phyloP scores from a whole-genome alignment of 1,140 invertebrate genomes.

The Ooceraea biroi region DNA sequence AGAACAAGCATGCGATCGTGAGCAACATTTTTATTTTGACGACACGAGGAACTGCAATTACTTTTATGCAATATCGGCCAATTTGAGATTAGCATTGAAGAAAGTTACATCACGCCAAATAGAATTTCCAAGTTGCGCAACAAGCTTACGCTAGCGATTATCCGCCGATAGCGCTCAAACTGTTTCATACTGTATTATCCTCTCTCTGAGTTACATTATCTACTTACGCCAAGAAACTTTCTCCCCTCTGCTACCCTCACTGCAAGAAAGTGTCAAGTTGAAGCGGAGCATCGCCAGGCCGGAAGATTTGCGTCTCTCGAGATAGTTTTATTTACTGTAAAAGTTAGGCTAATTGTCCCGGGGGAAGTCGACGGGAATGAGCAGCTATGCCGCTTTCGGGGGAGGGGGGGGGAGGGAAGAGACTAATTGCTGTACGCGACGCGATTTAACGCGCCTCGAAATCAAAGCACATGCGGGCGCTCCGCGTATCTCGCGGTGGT shows the following conservation, averaged over 20 bases:
- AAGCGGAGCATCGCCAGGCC: not conserved
- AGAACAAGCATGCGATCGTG: not conserved
- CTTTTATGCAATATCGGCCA: not conserved
- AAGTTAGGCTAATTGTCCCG: slow-evolving; percentile 46
- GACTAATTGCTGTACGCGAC: slow-evolving; percentile 73
- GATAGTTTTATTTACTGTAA: slow-evolving; percentile 46
- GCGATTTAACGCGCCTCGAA: slow-evolving; percentile 77
- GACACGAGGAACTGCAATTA: not conserved
- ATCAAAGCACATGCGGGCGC: slow-evolving; percentile 80
- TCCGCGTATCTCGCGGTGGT: slow-evolving; percentile 17
- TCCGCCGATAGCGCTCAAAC: not conserved
- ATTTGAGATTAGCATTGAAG: not conserved
- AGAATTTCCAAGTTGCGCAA: not conserved
- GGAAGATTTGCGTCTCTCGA: slow-evolving; percentile 1
- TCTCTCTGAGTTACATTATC: not conserved
- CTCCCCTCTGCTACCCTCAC: not conserved
- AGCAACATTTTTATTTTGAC: not conserved
- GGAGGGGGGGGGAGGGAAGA: not conserved
- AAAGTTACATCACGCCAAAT: not conserved
- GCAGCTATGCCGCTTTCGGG: not conserved
- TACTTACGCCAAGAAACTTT: slow-evolving; percentile 2
- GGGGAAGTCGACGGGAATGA: slow-evolving; percentile 21
- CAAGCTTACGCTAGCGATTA: not conserved
- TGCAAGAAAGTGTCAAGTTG: not conserved
- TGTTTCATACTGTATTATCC: not conserved